Percentiles rank a stretch among this genome's conserved stretches.
phyloP scores from a whole-genome alignment of 2,797 vertebrate genomes.

The Emys orbicularis region DNA sequence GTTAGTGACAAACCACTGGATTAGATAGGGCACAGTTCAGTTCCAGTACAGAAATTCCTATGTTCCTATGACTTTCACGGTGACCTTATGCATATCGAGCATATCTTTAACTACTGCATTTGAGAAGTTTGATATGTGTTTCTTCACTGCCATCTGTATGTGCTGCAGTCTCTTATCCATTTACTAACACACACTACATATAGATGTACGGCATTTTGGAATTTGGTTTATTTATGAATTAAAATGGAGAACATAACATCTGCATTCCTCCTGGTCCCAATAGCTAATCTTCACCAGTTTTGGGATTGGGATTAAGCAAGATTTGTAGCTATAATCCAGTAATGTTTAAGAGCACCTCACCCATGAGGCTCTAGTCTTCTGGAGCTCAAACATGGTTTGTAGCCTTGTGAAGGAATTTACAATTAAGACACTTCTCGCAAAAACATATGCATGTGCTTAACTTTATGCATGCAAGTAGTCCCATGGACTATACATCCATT shows the following conservation, averaged over 20 bases:
- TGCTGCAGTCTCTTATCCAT: background rate
- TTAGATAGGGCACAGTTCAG: background rate
- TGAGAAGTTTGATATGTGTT: background rate
- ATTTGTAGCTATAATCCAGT: constrained; percentile 45
- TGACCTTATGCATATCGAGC: background rate
- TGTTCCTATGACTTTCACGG: background rate
- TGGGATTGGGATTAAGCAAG: background rate
- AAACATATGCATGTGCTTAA: background rate
- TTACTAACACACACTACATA: background rate
- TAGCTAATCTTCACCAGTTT: background rate
- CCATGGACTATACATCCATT: background rate
- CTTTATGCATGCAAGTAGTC: background rate
- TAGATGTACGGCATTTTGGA: background rate
- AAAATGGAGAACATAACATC: constrained; percentile 4
- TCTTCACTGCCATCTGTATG: background rate
- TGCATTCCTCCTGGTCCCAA: constrained; percentile 34
- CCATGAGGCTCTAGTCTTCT: background rate
- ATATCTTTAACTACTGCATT: background rate
- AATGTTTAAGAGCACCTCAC: constrained; percentile 24
- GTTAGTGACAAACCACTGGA: background rate
- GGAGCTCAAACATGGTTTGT: background rate
- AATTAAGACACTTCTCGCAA: background rate
- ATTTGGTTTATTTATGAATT: constrained; percentile 2
- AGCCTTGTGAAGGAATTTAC: background rate
- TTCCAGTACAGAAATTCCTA: background rate